Base-by-base conservation (phyloP, 30 jellyfish, hydroid and myxozoan genomes). In the Hydractinia echinata region DNA sequence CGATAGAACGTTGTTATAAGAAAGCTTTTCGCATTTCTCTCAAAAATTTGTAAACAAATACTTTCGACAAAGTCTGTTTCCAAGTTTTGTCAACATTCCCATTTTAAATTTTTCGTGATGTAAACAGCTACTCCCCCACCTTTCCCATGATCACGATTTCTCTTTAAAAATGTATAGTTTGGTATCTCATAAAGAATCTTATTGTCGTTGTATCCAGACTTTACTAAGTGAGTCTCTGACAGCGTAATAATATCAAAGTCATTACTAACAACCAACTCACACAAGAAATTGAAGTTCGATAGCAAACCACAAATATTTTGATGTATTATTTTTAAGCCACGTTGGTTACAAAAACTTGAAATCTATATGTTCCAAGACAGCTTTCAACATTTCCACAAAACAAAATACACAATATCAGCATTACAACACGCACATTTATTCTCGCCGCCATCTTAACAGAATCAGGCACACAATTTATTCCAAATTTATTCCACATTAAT, bases 301-400 rank as follows among this genome's bases (percentile, higher is more conserved):
- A 0, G 3, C 69, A 58, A 58, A 11, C 69, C 19, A 58, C 69
- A 16, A 58, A 58, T 16, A 58, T 58, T 58, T 58, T 58, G 69
- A 58, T 58, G 69, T 2, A 58, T 2, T 30, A 30, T 30, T 30
- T 30, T 30, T 30, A 30, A 30, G 44, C 44, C 44, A 30, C 44
- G 44, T 30, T 30, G 44, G 0, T 30, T 2, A 30, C 44, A 30
- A 2, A 30, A 30, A 30, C 44, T 30, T 30, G 44, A 30, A 30
- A 30, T 30, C 44, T 30, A 2, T 30, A 30, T 30, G 44, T 64
- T 64, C 74, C 74, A 64, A 13, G 74, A 13, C 74, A 64, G 74
- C 74, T 64, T 6, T 64, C 18, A 64, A 64, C 74, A 64, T 64
- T 64, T 64, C 74, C 74, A 64, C 74, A 64, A 64, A 64, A 64